Evolutionary conservation across 2,888 invertebrate species (phyloP).

Genomic region (Laothoe populi): DNA sequence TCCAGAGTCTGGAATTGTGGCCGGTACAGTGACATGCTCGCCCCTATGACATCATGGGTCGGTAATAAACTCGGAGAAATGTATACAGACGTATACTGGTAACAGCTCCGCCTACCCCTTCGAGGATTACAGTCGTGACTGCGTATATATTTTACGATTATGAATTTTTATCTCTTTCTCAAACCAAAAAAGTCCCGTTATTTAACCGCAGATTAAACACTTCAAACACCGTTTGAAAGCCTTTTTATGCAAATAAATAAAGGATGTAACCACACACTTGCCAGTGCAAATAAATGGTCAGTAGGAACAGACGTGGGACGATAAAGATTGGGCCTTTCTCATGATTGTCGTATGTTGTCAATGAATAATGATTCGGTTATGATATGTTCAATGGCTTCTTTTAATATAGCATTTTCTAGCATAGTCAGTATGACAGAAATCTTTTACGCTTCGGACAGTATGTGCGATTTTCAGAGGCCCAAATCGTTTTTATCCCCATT

Average conservation of each 20-base stretch:
- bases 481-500: no score
- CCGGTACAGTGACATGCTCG: no score
- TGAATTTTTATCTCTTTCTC: background rate
- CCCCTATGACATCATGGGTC: no score
- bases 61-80: no score
- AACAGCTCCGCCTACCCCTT: no score
- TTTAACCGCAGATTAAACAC: conserved; percentile 1
- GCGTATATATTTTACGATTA: no score
- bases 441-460: no score
- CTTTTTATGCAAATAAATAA: background rate
- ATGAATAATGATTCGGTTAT: background rate
- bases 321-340: background rate
- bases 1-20: no score
- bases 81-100: no score
- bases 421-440: background rate
- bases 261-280: conserved; percentile 4
- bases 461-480: no score
- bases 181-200: conserved; percentile 8
- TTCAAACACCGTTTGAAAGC: background rate
- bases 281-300: conserved; percentile 17
- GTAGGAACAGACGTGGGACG: conserved; percentile 7
- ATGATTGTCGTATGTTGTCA: background rate
- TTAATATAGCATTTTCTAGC: no score
- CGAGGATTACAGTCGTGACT: no score
- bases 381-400: background rate